These are phyloP conservation scores for Scophthalmus maximus DNA, from an alignment of 2,113 vertebrate genomes.

Conservation along the genomic window DNA sequence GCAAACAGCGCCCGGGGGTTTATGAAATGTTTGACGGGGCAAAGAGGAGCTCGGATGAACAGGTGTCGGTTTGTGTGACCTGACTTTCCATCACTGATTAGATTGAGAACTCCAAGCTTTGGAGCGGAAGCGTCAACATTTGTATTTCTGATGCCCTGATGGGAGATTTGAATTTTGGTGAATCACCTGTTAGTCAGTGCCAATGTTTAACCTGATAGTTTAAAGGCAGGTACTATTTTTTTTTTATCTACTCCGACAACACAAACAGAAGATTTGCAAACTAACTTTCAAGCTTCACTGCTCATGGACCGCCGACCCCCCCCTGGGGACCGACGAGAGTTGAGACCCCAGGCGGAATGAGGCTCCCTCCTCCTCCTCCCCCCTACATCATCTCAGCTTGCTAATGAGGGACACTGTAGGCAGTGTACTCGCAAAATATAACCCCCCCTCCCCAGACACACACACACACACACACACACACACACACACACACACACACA, in stretches of 20 bases:
- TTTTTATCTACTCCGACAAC: slow-evolving; percentile 22
- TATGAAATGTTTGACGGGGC: slow-evolving; percentile 13
- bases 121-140: too few relatives aligned
- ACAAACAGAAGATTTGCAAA: slow-evolving; percentile 7
- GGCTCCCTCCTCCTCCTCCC: slow-evolving; percentile 12
- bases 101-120: too few relatives aligned
- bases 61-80: background rate
- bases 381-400: slow-evolving; percentile 40
- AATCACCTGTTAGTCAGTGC: slow-evolving; percentile 50
- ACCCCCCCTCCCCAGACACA: slow-evolving; percentile 20
- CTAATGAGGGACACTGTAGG: slow-evolving; percentile 71
- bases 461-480: slow-evolving; percentile 8
- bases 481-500: slow-evolving; percentile 1
- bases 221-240: slow-evolving; percentile 17
- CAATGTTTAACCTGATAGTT: slow-evolving; percentile 9
- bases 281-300: slow-evolving; percentile 45
- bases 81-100: too few relatives aligned
- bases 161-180: slow-evolving; percentile 3
- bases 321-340: too few relatives aligned
- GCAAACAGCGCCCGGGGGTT: slow-evolving; percentile 4
- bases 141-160: too few relatives aligned
- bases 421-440: slow-evolving; percentile 35
- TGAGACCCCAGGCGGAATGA: slow-evolving; percentile 22
- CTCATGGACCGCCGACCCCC: slow-evolving; percentile 27
- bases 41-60: background rate